Conservation (phyloP, 2,113 vertebrate species). For the Burhinus bistriatus region DNA sequence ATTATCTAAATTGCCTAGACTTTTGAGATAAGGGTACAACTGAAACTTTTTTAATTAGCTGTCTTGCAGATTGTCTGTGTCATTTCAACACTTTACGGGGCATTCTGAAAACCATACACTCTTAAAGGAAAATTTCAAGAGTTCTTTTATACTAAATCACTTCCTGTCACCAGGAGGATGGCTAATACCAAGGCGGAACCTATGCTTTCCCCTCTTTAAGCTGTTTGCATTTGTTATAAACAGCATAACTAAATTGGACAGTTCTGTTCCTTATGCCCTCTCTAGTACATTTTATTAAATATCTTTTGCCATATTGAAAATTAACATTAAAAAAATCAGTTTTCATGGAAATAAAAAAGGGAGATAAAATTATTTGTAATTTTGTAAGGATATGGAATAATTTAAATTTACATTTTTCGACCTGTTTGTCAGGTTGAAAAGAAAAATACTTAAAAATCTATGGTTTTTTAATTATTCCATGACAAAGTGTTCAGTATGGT, state of each 20-base stretch:
- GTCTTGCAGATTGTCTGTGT: neutral
- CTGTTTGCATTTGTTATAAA: neutral
- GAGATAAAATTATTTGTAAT: neutral
- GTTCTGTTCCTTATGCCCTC: neutral
- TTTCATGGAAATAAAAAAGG: neutral
- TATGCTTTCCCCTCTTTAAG: neutral
- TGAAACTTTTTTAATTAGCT: neutral
- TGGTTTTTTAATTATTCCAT: neutral
- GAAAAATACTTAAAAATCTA: neutral
- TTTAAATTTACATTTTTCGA: neutral
- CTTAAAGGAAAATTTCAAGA: neutral
- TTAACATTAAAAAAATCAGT: neutral
- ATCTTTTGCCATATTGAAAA: neutral
- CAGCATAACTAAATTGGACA: neutral
- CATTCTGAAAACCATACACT: neutral
- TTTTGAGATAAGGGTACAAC: neutral
- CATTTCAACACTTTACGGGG: neutral
- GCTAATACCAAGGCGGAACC: accelerated
- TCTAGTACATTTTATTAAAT: neutral
- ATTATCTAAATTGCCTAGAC: neutral
- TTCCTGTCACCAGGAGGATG: neutral
- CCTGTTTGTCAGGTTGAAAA: neutral
- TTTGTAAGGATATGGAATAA: neutral
- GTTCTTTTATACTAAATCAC: neutral
- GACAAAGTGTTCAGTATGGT: neutral